phyloP scores from a whole-genome alignment of 2,888 invertebrate species.

The Leucophenga montana region DNA sequence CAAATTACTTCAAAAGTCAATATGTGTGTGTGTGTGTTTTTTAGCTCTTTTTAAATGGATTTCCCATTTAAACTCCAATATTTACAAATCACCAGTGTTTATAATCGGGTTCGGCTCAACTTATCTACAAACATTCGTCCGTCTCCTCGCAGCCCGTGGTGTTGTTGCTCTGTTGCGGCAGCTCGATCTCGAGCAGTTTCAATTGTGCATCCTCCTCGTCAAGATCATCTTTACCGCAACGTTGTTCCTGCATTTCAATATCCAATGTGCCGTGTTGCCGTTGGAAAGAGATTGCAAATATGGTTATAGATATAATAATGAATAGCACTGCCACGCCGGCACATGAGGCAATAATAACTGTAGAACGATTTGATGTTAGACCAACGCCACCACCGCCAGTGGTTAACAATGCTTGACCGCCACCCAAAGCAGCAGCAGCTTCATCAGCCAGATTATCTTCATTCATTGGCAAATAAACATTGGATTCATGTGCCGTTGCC shows the following conservation, averaged over 20 bases:
- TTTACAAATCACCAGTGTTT: conserved; percentile 43
- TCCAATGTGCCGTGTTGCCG: conserved; percentile 68
- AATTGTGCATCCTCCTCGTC: conserved; percentile 68
- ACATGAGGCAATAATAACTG: conserved; percentile 61
- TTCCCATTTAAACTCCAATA: conserved; percentile 37
- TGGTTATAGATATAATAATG: conserved; percentile 59
- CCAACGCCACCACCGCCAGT: conserved; percentile 33
- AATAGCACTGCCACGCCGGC: conserved; percentile 65
- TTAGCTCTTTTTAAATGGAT: not conserved
- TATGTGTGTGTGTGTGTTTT: not conserved
- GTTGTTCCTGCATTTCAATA: conserved; percentile 71
- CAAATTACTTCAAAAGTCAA: conserved; percentile 9
- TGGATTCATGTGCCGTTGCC: conserved; percentile 26
- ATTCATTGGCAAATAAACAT: conserved; percentile 40
- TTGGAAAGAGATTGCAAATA: conserved; percentile 67
- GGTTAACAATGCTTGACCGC: conserved; percentile 50
- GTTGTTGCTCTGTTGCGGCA: conserved; percentile 50
- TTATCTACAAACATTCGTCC: conserved; percentile 56
- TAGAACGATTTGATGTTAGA: conserved; percentile 52
- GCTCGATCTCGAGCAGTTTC: conserved; percentile 62
- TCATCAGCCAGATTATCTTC: conserved; percentile 64
- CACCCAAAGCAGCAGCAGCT: conserved; percentile 32
- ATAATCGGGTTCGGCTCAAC: conserved; percentile 1
- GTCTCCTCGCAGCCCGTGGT: conserved; percentile 59
- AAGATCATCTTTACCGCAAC: conserved; percentile 64